Evolutionary conservation across 2,888 invertebrate species (phyloP), one percentile per base, ranked within the genome.

Genomic region (Drosophila rubida): DNA sequence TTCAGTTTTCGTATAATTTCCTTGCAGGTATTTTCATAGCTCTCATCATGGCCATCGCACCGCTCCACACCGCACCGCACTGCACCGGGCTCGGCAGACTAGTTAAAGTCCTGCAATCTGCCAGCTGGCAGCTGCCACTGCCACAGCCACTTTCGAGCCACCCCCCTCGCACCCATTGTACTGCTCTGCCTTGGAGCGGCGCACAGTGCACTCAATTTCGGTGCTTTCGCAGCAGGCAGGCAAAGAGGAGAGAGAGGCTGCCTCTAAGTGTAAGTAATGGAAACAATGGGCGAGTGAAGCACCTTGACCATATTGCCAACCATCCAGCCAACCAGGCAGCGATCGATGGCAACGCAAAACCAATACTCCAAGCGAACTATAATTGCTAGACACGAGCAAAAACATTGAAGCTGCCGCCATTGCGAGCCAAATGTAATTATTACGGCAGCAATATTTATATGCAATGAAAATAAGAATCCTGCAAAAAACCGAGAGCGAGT

Each of bases 1-100:
- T 74, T 84, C 78, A 82, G 85, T 78, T 82, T 82, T 84, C 75
- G 81, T 78, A 84, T 87, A 83, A 81, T 81, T 81, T 86, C 71
- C 87, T 78, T 68, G 75, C 85, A 84, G 82, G 81, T 81, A 83
- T 81, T 82, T 87, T 78, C 84, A 75, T 75, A 69, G 78, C 87
- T 66, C 81, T 72, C 79, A 75, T 64, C 71, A 48, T 32, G 58
- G 32, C 44, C 11, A 22, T 53, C 16, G 25, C 25, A 7, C 22
- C 35, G 19, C 19, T 2, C 19, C 3, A 3, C 39, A 35, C 22
- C 25, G 13, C 25, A 13, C 25, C 27, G 27, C 27, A 27, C 8
- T 8, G 9, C 27, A 27, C n/a, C n/a, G n/a, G n/a, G 27, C 2
- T 8, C 27, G 2, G 27, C 27, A 27, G 27, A 27, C 9, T 27